These are phyloP conservation scores for Brenthis daphne DNA, from an alignment of 2,888 invertebrate genomes.

Conservation along the genomic window DNA sequence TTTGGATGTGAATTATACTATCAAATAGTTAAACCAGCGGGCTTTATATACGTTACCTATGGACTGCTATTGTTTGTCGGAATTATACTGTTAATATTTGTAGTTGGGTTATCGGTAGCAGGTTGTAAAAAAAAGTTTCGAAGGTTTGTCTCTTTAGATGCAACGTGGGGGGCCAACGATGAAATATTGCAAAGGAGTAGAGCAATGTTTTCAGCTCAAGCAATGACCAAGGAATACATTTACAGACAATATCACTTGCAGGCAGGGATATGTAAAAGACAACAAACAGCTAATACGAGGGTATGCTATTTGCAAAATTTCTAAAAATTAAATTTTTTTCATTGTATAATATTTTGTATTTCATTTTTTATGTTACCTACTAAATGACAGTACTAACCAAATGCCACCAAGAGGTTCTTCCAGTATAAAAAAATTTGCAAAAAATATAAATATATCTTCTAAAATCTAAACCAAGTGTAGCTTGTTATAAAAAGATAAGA, in stretches of 20 bases:
- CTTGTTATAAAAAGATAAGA: too few species aligned
- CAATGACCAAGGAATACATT: slow-evolving; percentile 78
- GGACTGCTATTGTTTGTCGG: slow-evolving; percentile 20
- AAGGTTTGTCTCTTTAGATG: slow-evolving; percentile 50
- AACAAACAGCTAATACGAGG: slow-evolving; percentile 56
- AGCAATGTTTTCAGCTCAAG: slow-evolving; percentile 74
- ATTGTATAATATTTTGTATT: slow-evolving; percentile 13
- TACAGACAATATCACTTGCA: slow-evolving; percentile 75
- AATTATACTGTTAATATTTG: slow-evolving; percentile 34
- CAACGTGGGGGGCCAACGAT: slow-evolving; percentile 65
- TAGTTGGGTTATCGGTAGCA: slow-evolving; percentile 48
- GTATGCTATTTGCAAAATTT: slow-evolving; percentile 29
- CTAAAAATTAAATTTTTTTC: slow-evolving; percentile 47
- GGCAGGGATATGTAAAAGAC: slow-evolving; percentile 64
- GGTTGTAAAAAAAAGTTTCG: slow-evolving; percentile 46
- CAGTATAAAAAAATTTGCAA: too few species aligned
- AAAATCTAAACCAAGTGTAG: too few species aligned
- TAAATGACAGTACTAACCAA: too few species aligned
- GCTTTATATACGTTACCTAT: slow-evolving; percentile 29
- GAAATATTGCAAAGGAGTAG: slow-evolving; percentile 66
- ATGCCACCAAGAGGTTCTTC: too few species aligned
- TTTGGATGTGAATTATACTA: slow-evolving; percentile 48
- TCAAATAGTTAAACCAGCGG: slow-evolving; percentile 15
- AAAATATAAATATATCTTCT: too few species aligned
- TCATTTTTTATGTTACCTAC: too few species aligned